Evolutionary conservation across 2,797 vertebrate species (phyloP), one percentile per base, ranked within the genome.

Genomic region (Nannoperca australis): DNA sequence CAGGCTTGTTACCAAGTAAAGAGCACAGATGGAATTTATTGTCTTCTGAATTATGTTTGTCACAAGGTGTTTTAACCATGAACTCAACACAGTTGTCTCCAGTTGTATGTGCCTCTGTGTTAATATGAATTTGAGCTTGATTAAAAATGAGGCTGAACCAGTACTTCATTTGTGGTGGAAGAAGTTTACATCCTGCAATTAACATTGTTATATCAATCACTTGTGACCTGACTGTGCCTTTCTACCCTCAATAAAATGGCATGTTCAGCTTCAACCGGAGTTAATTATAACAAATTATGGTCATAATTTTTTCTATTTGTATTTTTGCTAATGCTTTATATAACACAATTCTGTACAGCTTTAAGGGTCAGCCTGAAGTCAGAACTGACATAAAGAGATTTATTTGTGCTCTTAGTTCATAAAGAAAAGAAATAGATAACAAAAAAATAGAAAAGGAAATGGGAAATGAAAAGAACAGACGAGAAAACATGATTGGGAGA

Each of bases 401-500:
- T 84, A 32, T 60, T 64, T 15, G 1, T 59, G 53, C 54, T 70
- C 70, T 76, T 51, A 12, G 54, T 30, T 53, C 27, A 70, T 47
- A 59, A 68, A 71, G 24, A 81, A 75, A 70, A 81, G 38, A 36
- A 56, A 79, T 2, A 63, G 53, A 75, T 49, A 62, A 72, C 24
- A 53, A 61, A 62, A 56, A 20, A 82, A 63, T 20, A 22, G 50
- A 40, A 54, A 12, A 22, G 56, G 67, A 72, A 73, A 70, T 13
- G 45, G 38, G 49, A 65, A 63, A 71, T 51, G 24, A 76, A 77
- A 44, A 51, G 55, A 68, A 63, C 34, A 61, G 18, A 38, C 30
- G 47, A 20, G 62, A 82, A 84, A 79, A 69, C 13, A 50, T 64
- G 49, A 87, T 58, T 56, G 54, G 38, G 30, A 76, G 40, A 75